These are phyloP conservation scores for Nymphalis c-album DNA, from an alignment of 2,888 invertebrate genomes.

Conservation along the genomic window DNA sequence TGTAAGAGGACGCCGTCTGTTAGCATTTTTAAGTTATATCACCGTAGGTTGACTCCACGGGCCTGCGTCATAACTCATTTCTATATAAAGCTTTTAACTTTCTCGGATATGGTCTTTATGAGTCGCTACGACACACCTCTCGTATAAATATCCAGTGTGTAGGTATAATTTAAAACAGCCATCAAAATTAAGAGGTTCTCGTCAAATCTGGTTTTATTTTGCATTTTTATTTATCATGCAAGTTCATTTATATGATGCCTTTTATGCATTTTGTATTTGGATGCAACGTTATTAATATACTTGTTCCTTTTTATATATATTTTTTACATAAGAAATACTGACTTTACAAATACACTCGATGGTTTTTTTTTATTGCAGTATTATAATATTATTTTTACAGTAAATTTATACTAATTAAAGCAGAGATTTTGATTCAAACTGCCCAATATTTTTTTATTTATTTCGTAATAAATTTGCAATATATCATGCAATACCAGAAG, in stretches of 20 bases:
- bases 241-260: constrained; percentile 37
- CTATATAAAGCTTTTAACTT: constrained; percentile 40
- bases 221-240: constrained; percentile 33
- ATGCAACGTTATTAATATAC: constrained; percentile 5
- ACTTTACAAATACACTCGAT: background rate
- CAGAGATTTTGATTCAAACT: background rate
- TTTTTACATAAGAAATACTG: background rate
- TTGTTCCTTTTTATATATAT: constrained; percentile 1
- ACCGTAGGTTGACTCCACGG: constrained; percentile 38
- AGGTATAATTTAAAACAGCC: constrained; percentile 32
- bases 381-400: background rate
- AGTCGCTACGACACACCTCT: constrained; percentile 29
- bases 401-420: constrained; percentile 3
- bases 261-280: constrained; percentile 31
- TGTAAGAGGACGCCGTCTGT: constrained; percentile 46
- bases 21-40: constrained; percentile 48
- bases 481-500: background rate
- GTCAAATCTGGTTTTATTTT: constrained; percentile 34
- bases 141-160: constrained; percentile 33
- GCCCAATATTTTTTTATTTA: background rate
- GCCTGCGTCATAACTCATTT: constrained; percentile 42
- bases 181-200: constrained; percentile 37
- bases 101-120: constrained; percentile 40
- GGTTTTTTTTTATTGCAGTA: background rate
- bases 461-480: background rate